Evolutionary conservation across 2,888 invertebrate genomes (phyloP).

Genomic region (Athalia cordata): DNA sequence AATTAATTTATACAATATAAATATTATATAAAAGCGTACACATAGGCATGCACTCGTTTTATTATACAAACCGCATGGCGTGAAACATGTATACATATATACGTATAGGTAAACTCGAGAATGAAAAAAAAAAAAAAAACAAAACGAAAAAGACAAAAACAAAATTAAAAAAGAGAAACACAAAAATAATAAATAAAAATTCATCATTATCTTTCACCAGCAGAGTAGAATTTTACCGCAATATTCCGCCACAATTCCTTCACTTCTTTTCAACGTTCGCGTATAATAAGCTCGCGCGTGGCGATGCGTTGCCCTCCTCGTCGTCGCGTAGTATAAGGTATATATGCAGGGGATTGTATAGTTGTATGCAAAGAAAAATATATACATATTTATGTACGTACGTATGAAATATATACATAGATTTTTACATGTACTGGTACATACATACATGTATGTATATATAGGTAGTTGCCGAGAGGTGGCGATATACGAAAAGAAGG

Average conservation of each 20-base stretch:
- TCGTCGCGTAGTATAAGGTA: background rate
- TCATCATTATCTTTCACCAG: conserved; percentile 39
- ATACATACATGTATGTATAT: too few species aligned
- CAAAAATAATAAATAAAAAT: background rate
- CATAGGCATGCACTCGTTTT: background rate
- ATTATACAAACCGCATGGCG: background rate
- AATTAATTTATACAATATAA: background rate
- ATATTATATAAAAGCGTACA: background rate
- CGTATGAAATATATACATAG: background rate
- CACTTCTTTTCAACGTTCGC: conserved; percentile 40
- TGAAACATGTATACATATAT: background rate
- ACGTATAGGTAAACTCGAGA: background rate
- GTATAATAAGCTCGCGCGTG: conserved; percentile 43
- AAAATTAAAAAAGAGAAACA: background rate
- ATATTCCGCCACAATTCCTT: conserved; percentile 43
- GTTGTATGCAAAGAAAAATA: too few species aligned
- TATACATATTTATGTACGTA: too few species aligned
- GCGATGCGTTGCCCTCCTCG: conserved; percentile 40
- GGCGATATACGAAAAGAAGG: background rate
- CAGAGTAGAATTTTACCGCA: conserved; percentile 38
- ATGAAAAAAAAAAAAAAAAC: background rate
- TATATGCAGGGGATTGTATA: too few species aligned
- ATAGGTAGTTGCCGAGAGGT: background rate
- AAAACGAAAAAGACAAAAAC: background rate
- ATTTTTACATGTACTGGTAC: background rate